Conservation (phyloP, 1,140 invertebrate genomes). For the Hypsibius dujardini region DNA sequence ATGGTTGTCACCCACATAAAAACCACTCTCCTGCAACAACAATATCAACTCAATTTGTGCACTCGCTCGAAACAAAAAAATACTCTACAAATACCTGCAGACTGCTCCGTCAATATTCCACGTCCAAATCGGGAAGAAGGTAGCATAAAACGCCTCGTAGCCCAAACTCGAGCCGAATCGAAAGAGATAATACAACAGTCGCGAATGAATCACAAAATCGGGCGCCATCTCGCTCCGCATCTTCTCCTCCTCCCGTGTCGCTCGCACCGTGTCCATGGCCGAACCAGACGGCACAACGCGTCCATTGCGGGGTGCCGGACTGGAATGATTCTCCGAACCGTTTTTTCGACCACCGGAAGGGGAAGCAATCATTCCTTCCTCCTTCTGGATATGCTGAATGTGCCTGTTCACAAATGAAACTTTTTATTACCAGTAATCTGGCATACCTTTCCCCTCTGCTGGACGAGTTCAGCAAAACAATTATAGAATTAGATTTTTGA, state of each 20-base stretch:
- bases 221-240: not conserved
- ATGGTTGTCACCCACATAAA: conserved; percentile 66
- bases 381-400: not conserved
- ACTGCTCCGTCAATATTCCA: conserved; percentile 75
- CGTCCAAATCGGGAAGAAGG: conserved; percentile 72
- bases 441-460: too few relatives aligned
- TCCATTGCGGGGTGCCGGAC: not conserved
- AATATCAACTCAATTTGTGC: not conserved
- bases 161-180: conserved; percentile 60
- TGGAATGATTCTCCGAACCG: not conserved
- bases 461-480: too few relatives aligned
- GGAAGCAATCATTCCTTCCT: too few relatives aligned
- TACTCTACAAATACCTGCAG: too few relatives aligned
- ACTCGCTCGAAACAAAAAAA: too few relatives aligned
- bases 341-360: too few relatives aligned
- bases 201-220: not conserved
- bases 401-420: too few relatives aligned
- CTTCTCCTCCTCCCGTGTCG: not conserved
- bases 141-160: conserved; percentile 69
- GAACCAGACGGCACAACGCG: conserved; percentile 9
- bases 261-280: too few relatives aligned
- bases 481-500: too few relatives aligned
- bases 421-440: too few relatives aligned
- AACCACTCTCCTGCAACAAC: conserved; percentile 40
- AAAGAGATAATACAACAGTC: conserved; percentile 54